A percentile compares a stretch with the other conserved stretches of the same genome.
Evolutionary conservation across 2,113 vertebrate genomes (phyloP).

Genomic region (Orcinus orca): DNA sequence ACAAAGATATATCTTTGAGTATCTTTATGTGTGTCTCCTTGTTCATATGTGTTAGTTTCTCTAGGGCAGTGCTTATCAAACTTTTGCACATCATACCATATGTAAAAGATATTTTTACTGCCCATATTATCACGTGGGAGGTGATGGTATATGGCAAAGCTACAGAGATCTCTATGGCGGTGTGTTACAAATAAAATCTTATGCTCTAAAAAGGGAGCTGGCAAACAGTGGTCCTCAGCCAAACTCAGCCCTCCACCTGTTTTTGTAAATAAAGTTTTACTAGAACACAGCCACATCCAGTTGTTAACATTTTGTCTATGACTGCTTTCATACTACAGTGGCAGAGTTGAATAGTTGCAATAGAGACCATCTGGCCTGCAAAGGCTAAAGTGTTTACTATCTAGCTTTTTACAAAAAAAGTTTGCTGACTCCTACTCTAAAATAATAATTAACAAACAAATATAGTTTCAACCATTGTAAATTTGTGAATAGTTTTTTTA

Average conservation of each 20-base stretch:
- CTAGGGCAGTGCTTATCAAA: background rate
- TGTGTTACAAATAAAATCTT: constrained; percentile 8
- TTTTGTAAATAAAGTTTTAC: constrained; percentile 13
- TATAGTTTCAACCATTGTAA: background rate
- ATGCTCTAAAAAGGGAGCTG: background rate
- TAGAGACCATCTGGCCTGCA: background rate
- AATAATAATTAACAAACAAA: background rate
- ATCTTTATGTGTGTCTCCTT: background rate
- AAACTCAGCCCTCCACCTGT: background rate
- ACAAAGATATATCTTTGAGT: background rate
- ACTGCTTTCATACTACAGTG: background rate
- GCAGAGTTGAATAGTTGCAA: background rate
- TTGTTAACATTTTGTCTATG: background rate
- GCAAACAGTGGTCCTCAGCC: background rate
- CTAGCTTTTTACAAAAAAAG: background rate
- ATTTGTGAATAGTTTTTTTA: background rate
- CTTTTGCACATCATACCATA: background rate
- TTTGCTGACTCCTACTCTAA: background rate
- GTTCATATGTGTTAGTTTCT: background rate
- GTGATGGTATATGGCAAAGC: background rate
- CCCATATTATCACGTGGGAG: background rate
- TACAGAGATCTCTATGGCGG: background rate
- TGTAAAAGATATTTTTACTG: constrained; percentile 3
- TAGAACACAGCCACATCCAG: background rate
- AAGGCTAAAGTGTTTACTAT: background rate